Base-by-base conservation (phyloP, 35 echinoderm and acorn worm genomes). In the Hemicentrotus pulcherrimus region DNA sequence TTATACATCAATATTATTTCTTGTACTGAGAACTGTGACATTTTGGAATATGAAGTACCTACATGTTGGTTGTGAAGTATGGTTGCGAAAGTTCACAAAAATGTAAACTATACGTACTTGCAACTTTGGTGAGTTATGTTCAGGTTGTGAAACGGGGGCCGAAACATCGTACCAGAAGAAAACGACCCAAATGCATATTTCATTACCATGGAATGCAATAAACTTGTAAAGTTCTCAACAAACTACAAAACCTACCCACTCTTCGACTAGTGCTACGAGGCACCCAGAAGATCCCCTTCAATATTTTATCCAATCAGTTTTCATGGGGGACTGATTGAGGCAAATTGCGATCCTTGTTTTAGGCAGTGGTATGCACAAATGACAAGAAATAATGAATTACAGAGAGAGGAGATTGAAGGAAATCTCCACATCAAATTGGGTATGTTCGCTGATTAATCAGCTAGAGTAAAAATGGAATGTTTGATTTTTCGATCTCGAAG, bases 281-380 rank as follows among this genome's bases (percentile, higher is more conserved):
- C 24, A 78, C 65, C 19, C 19, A 78, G 65, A 78, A 78, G 28
- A 78, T 78, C 65, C 24, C 24, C 65, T 78, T 78, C 65, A 22
- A 78, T 78, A 78, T n/a, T n/a, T 78, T 78, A 78, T 78, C 65
- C 65, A 78, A 78, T 78, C 65, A 78, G 22, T 78, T 78, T 78
- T 78, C 19, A 78, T 78, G 65, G 65, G 28, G 65, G n/a, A n/a
- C 65, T 78, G 65, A 78, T 78, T 78, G 65, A 8, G 24, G 65
- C 28, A 78, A 78, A 78, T 78, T 78, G 65, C 65, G 19, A 22
- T 78, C 65, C 65, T 78, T 78, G 6, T 78, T 78, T 78, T 78
- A 8, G 65, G 65, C 28, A 28, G 65, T 78, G 65, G 65, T 78
- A n/a, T 78, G 15, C 19, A 22, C 65, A 78, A 78, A 78, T 78